Evolutionary conservation across 2,113 vertebrate species (phyloP).

Genomic region (Rhinogobius similis): DNA sequence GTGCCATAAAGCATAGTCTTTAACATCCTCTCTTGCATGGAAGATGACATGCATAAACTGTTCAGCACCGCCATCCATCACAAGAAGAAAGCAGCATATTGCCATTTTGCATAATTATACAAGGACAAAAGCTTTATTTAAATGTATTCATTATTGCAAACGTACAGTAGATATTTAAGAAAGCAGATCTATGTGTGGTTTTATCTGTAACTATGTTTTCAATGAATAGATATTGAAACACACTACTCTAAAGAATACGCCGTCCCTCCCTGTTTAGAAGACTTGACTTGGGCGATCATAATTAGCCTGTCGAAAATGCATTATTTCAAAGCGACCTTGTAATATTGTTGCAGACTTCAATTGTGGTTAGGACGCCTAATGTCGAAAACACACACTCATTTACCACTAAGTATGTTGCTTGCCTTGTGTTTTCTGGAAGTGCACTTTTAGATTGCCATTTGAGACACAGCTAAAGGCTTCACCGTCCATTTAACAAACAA

Average conservation of each 20-base stretch:
- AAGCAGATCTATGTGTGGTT: not conserved
- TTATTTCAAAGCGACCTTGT: not conserved
- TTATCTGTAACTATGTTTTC: not conserved
- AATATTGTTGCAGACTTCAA: not conserved
- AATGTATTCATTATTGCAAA: not conserved
- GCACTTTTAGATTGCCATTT: constrained; percentile 1
- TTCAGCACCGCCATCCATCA: not conserved
- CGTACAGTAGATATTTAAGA: not conserved
- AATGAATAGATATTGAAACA: not conserved
- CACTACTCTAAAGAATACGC: not conserved
- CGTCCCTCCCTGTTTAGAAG: not conserved
- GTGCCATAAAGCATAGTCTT: not conserved
- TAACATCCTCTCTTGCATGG: not conserved
- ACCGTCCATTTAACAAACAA: constrained; percentile 57
- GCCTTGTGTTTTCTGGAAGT: constrained; percentile 1
- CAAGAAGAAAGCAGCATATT: not conserved
- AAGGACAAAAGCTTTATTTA: not conserved
- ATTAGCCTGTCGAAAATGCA: not conserved
- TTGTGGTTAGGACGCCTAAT: not conserved
- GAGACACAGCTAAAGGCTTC: constrained; percentile 28
- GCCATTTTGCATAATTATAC: not conserved
- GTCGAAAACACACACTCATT: not conserved
- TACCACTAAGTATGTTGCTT: constrained; percentile 4
- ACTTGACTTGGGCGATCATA: not conserved
- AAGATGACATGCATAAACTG: not conserved